Evolutionary conservation across 2,113 vertebrate genomes (phyloP).

Genomic region (Lophochroa leadbeateri): DNA sequence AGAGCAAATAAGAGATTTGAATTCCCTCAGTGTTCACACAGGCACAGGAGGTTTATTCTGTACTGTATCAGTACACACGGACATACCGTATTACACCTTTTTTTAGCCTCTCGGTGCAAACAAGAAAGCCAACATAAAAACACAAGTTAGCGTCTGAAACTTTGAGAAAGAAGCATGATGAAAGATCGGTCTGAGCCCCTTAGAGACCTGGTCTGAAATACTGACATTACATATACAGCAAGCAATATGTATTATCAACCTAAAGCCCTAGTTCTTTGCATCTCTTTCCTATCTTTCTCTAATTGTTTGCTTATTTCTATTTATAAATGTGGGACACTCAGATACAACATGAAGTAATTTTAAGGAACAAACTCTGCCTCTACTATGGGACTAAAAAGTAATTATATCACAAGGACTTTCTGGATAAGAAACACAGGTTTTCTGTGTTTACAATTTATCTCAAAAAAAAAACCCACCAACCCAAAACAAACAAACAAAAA

Average conservation of each 20-base stretch:
- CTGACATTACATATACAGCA: fast-evolving
- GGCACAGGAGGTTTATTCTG: neutral
- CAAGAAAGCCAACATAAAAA: neutral
- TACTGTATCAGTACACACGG: fast-evolving
- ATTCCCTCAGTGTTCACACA: neutral
- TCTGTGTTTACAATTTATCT: neutral
- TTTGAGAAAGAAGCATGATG: neutral
- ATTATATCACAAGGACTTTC: neutral
- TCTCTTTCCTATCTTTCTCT: neutral
- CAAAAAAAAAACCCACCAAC: neutral
- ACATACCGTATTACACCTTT: neutral
- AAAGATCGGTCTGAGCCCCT: neutral
- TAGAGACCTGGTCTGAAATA: neutral
- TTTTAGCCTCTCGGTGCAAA: neutral
- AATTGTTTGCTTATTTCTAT: neutral
- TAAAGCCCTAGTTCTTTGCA: neutral
- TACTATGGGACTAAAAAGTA: neutral
- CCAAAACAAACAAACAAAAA: no score
- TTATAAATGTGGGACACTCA: neutral
- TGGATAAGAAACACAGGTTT: neutral
- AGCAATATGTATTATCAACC: neutral
- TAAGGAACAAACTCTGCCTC: neutral
- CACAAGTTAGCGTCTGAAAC: neutral
- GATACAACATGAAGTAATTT: neutral
- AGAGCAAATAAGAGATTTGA: neutral